Base-by-base conservation (phyloP, 2,888 invertebrate genomes). In the Clanis bilineata region DNA sequence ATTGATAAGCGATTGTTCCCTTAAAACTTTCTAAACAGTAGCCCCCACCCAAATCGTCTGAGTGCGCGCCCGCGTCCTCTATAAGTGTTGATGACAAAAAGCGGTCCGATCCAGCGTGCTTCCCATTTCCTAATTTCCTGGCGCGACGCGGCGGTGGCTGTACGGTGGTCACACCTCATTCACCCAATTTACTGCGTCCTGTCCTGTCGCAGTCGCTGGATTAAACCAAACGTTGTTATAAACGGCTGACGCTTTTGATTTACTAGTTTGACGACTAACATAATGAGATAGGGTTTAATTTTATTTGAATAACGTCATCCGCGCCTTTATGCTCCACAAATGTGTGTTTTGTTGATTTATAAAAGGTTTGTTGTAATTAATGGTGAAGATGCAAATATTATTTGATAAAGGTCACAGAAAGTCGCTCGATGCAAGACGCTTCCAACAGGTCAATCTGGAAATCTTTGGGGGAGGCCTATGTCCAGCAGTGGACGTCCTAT, bases 61-160 rank as follows among this genome's bases (percentile, higher is more conserved):
- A 56, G n/a, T 39, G 45, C 59, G 12, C 25, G 12, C 56, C 45
- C 23, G 38, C 45, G 22, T 38, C 15, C 15, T 41, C 54, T 59
- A 68, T 70, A 72, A 70, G 68, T 67, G 59, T 61, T 3, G 55
- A 61, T 59, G 61, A 69, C 70, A 71, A 68, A 68, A 71, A 70
- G 64, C 65, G 67, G 61, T 65, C 63, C 67, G 45, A 43, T 59
- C 25, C 51, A 38, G 51, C 51, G 58, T 58, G 56, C 80, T 82
- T 82, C 81, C 80, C 78, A 80, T 85, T 87, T 85, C 85, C 84
- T 85, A 84, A 86, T 84, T 85, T 84, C 87, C 87, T 82, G 82
- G 70, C 63, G n/a, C n/a, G n/a, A n/a, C n/a, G n/a, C n/a, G n/a
- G n/a, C n/a, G n/a, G n/a, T n/a, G n/a, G n/a, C n/a, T n/a, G n/a